phyloP scores from a whole-genome alignment of 2,113 vertebrate species.

The Corydoras maculifer region DNA sequence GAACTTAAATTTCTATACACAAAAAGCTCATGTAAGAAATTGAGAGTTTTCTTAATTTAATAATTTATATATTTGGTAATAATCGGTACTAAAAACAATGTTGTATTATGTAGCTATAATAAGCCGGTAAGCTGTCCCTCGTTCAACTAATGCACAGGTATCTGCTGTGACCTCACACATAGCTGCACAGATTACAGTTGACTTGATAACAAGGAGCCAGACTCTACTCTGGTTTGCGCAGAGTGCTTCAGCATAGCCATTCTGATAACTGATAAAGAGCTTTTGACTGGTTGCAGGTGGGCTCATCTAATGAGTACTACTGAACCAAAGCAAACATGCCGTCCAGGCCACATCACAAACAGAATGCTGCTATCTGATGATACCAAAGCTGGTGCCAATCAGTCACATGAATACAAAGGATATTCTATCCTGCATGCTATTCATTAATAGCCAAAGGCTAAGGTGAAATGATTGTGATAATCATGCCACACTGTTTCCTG shows the following conservation, averaged over 20 bases:
- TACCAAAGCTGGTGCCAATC: slow-evolving; percentile 18
- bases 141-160: too few relatives aligned
- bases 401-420: slow-evolving; percentile 14
- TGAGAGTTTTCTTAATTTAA: too few relatives aligned
- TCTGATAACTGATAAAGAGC: slow-evolving; percentile 63
- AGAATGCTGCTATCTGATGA: slow-evolving; percentile 49
- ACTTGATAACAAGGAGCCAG: slow-evolving; percentile 6
- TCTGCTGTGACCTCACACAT: slow-evolving; percentile 17
- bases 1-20: too few relatives aligned
- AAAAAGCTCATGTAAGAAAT: too few relatives aligned
- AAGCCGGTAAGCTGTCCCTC: too few relatives aligned
- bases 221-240: slow-evolving; percentile 36
- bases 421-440: background rate
- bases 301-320: slow-evolving; percentile 58
- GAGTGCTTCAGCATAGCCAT: slow-evolving; percentile 59
- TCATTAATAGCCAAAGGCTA: background rate
- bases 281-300: slow-evolving; percentile 67
- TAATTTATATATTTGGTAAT: too few relatives aligned
- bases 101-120: too few relatives aligned
- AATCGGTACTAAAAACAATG: too few relatives aligned
- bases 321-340: slow-evolving; percentile 29
- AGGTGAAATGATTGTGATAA: too few relatives aligned
- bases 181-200: slow-evolving; percentile 35
- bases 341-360: slow-evolving; percentile 44
- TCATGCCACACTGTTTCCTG: slow-evolving; percentile 33